Conservation (phyloP, 2,888 invertebrate species). For the Brachyopa scutellaris region DNA sequence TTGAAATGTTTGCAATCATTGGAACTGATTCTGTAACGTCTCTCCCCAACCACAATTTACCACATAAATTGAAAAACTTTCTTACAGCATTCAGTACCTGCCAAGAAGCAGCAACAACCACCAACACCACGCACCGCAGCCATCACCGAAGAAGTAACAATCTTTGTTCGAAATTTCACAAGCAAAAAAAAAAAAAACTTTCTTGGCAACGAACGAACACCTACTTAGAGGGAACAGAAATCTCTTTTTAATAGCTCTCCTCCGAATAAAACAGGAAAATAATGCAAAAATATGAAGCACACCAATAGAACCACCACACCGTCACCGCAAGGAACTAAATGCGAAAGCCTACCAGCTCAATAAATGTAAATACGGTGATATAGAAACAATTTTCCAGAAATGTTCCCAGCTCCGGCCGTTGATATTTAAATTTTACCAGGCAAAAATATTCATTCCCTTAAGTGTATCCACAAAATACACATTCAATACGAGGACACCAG, state of each 20-base stretch:
- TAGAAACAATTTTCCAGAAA: constrained; percentile 69
- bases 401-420: constrained; percentile 39
- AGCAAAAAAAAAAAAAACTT: constrained; percentile 29
- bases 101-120: constrained; percentile 1
- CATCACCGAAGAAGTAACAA: too few species aligned
- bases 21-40: constrained; percentile 3
- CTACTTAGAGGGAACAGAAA: constrained; percentile 58
- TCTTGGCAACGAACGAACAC: constrained; percentile 65
- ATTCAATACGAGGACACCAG: constrained; percentile 63
- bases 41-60: background rate
- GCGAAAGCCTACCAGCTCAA: constrained; percentile 66
- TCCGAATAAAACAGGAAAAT: constrained; percentile 42
- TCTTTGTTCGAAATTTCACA: constrained; percentile 31
- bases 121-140: background rate
- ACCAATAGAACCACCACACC: constrained; percentile 35
- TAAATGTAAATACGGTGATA: constrained; percentile 73
- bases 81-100: constrained; percentile 25
- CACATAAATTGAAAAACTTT: constrained; percentile 70
- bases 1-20: constrained; percentile 31
- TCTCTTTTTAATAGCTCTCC: constrained; percentile 66
- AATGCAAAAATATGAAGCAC: constrained; percentile 52
- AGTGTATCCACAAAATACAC: constrained; percentile 68
- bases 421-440: constrained; percentile 56
- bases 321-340: constrained; percentile 25
- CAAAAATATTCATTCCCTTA: constrained; percentile 67